Conservation (phyloP, 2,888 invertebrate genomes). For the Pherbina coryleti region DNA sequence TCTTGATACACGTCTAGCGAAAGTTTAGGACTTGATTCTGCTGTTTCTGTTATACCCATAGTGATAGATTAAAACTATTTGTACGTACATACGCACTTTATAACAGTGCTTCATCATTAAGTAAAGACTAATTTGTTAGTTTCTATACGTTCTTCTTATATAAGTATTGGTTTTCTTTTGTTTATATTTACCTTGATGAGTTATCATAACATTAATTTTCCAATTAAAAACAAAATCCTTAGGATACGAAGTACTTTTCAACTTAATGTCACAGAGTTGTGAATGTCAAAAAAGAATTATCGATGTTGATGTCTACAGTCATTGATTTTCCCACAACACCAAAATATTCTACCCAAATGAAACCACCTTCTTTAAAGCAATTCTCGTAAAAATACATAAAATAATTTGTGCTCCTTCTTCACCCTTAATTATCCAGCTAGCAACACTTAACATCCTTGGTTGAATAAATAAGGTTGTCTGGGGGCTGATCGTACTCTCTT, state of each 20-base stretch:
- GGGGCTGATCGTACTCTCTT: no score
- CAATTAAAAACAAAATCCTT: background rate
- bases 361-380: background rate
- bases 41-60: conserved; percentile 62
- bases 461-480: no score
- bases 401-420: no score
- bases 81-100: background rate
- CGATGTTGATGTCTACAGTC: background rate
- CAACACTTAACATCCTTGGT: no score
- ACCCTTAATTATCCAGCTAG: no score
- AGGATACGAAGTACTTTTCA: background rate
- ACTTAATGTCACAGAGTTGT: background rate
- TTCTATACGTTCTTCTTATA: background rate
- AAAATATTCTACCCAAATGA: background rate
- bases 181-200: background rate
- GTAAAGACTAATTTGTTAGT: background rate
- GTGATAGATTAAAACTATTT: background rate
- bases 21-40: conserved; percentile 56
- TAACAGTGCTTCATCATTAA: background rate
- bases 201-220: background rate
- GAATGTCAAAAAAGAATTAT: background rate
- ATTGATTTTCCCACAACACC: background rate
- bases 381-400: no score
- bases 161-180: background rate
- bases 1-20: conserved; percentile 73